These are phyloP conservation scores for Mycetomoellerius zeteki DNA, from an alignment of 1,140 invertebrate genomes.

Conservation along the genomic window DNA sequence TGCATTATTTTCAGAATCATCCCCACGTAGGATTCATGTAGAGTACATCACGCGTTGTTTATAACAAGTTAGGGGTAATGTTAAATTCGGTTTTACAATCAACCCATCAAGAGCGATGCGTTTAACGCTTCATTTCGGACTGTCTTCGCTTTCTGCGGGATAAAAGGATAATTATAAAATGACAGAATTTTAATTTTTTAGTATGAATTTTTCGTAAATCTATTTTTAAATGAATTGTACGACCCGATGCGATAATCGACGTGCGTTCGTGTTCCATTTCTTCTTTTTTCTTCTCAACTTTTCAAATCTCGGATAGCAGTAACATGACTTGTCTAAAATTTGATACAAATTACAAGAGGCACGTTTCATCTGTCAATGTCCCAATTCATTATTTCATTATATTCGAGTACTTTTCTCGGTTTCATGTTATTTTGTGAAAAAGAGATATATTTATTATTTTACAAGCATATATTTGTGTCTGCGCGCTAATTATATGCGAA, in stretches of 20 bases:
- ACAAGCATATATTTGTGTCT: slow-evolving; percentile 24
- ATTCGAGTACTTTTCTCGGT: neutral
- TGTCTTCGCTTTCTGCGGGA: slow-evolving; percentile 27
- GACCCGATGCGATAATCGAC: neutral
- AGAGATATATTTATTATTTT: neutral
- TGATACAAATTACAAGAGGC: neutral
- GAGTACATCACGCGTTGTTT: slow-evolving; percentile 4
- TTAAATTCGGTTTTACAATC: slow-evolving; percentile 55
- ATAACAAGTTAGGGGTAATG: slow-evolving; percentile 16
- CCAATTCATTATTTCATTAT: neutral
- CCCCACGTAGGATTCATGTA: too few species aligned
- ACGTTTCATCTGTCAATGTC: neutral
- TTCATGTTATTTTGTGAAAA: neutral
- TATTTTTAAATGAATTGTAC: neutral
- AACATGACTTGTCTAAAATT: neutral
- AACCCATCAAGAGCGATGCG: neutral
- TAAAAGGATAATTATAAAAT: slow-evolving; percentile 44
- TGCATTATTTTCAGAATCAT: slow-evolving; percentile 40
- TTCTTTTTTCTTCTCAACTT: neutral
- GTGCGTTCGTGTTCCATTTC: neutral
- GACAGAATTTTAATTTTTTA: neutral
- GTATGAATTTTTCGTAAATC: neutral
- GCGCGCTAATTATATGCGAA: slow-evolving; percentile 14
- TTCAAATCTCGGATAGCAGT: neutral
- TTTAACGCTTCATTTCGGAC: slow-evolving; percentile 18